These are phyloP conservation scores for Dendronephthya gigantea DNA, from an alignment of 64 coral and sea anemone genomes.

Conservation along the genomic window DNA sequence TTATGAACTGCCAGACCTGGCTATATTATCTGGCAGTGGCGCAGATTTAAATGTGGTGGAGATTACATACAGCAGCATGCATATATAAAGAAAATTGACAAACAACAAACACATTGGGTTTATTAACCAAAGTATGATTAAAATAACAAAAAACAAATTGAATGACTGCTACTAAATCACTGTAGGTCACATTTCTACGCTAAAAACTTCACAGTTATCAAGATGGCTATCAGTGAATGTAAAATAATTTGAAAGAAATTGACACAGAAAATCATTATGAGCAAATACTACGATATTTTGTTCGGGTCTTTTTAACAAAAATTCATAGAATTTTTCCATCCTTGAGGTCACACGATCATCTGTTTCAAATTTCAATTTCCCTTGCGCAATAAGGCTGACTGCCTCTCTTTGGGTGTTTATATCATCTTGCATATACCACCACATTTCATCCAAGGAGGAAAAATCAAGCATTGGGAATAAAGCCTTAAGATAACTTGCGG, in stretches of 20 bases:
- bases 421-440: constrained; percentile 33
- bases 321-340: neutral
- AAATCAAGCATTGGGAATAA: constrained; percentile 33
- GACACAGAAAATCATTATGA: neutral
- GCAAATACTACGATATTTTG: neutral
- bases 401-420: neutral
- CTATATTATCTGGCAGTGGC: no score
- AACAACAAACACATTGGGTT: no score
- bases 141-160: no score
- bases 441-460: constrained; percentile 29
- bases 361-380: neutral
- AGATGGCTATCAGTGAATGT: neutral
- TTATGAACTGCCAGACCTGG: no score
- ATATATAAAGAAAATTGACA: no score
- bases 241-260: neutral
- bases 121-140: no score
- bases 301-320: neutral
- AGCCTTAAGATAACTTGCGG: constrained; percentile 21
- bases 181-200: neutral
- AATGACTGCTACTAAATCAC: no score
- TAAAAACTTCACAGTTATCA: constrained; percentile 2
- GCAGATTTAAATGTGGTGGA: no score
- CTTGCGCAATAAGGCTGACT: neutral
- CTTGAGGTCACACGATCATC: neutral
- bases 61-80: no score